A percentile compares a stretch with the other conserved stretches of the same genome.
Evolutionary conservation across 1,140 invertebrate species (phyloP).

Genomic region (Drosophila persimilis): DNA sequence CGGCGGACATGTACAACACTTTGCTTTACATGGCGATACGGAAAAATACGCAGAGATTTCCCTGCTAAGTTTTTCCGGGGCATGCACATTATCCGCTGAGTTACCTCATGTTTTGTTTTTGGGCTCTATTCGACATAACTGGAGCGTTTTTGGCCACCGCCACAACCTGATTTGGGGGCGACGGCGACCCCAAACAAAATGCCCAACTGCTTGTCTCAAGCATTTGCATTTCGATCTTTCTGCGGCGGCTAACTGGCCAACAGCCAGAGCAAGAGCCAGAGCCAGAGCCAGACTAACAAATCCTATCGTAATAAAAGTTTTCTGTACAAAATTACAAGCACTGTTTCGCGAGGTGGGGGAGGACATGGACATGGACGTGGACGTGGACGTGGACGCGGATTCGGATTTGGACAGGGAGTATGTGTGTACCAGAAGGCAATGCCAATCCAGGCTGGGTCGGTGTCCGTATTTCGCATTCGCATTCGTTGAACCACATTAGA

Average conservation of each 20-base stretch:
- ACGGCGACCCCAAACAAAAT: constrained; percentile 63
- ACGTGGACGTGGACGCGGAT: constrained; percentile 1
- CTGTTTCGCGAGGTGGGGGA: constrained; percentile 32
- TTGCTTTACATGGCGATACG: constrained; percentile 64
- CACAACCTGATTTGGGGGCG: constrained; percentile 69
- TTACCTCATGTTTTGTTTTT: constrained; percentile 63
- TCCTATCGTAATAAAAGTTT: constrained; percentile 78
- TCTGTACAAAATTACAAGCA: constrained; percentile 68
- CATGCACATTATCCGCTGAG: constrained; percentile 43
- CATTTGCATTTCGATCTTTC: constrained; percentile 80
- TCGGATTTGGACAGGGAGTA: constrained; percentile 29
- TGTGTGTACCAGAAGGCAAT: constrained; percentile 42
- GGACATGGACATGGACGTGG: constrained; percentile 37
- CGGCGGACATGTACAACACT: constrained; percentile 64
- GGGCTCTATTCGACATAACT: constrained; percentile 70
- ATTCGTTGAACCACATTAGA: constrained; percentile 65
- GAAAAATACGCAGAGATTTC: constrained; percentile 49
- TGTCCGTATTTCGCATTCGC: constrained; percentile 5
- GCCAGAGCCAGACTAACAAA: constrained; percentile 41
- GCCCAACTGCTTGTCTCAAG: constrained; percentile 70
- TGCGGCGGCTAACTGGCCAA: constrained; percentile 46
- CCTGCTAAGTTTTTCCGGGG: constrained; percentile 26
- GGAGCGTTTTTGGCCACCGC: constrained; percentile 47
- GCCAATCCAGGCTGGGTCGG: constrained; percentile 16
- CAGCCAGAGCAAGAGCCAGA: too few species aligned